These are phyloP conservation scores for Orthosia gothica DNA, from an alignment of 2,888 invertebrate species.

Conservation along the genomic window DNA sequence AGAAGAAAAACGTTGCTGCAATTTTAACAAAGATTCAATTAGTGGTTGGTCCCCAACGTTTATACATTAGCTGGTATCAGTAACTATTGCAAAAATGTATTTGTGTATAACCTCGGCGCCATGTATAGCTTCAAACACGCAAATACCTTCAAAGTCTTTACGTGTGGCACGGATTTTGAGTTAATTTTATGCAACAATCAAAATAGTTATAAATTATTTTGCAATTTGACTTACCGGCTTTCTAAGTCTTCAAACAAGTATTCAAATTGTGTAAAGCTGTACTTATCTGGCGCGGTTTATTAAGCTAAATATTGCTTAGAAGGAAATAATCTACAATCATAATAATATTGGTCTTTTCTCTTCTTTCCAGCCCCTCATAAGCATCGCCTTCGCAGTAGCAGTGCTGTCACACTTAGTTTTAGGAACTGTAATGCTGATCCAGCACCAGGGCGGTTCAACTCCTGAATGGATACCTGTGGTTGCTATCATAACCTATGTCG, in stretches of 20 bases:
- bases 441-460: slow-evolving; percentile 63
- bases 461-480: slow-evolving; percentile 75
- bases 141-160: neutral
- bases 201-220: no score
- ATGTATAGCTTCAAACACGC: neutral
- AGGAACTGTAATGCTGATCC: slow-evolving; percentile 73
- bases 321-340: no score
- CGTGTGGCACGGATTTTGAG: neutral
- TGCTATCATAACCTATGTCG: slow-evolving; percentile 68
- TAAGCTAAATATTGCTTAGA: no score
- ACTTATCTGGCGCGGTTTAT: no score
- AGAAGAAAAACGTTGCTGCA: no score
- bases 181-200: neutral
- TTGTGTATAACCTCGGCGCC: neutral
- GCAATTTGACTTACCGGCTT: no score
- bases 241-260: no score
- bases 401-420: slow-evolving; percentile 64
- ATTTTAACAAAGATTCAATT: neutral
- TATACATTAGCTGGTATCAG: neutral
- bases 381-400: slow-evolving; percentile 62
- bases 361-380: slow-evolving; percentile 71
- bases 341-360: neutral
- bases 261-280: no score
- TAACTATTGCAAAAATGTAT: neutral
- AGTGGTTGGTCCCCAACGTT: neutral